A percentile compares a stretch with the other conserved stretches of the same genome.
Conservation (phyloP, 2,888 invertebrate genomes). For the Nymphalis polychloros region DNA sequence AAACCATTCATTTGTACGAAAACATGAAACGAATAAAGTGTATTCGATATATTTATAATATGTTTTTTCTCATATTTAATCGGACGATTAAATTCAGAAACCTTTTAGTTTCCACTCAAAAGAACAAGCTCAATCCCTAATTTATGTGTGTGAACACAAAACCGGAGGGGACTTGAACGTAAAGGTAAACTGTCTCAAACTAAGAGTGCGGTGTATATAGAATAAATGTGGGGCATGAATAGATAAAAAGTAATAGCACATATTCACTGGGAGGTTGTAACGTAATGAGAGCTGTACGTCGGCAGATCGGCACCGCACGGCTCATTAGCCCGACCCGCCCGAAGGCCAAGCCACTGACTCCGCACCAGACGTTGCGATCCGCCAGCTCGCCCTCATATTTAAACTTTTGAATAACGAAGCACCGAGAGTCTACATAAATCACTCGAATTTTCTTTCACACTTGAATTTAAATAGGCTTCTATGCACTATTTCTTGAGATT, state of each 20-base stretch:
- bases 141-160: constrained; percentile 21
- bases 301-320: constrained; percentile 30
- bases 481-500: constrained; percentile 68
- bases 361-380: constrained; percentile 19
- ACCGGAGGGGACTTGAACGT: constrained; percentile 18
- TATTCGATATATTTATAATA: background rate
- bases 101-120: constrained; percentile 34
- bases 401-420: constrained; percentile 70
- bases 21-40: background rate
- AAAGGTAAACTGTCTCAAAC: constrained; percentile 28
- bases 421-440: constrained; percentile 67
- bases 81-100: constrained; percentile 23
- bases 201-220: constrained; percentile 14
- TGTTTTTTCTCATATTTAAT: constrained; percentile 20
- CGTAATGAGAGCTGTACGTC: constrained; percentile 22
- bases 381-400: constrained; percentile 57
- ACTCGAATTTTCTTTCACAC: constrained; percentile 69
- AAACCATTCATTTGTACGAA: background rate
- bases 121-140: constrained; percentile 23
- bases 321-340: constrained; percentile 41
- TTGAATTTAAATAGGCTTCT: constrained; percentile 74
- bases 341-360: constrained; percentile 9
- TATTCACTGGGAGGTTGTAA: constrained; percentile 23
- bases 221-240: constrained; percentile 18
- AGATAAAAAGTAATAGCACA: constrained; percentile 27